These are phyloP conservation scores for Myrmecobius fasciatus DNA, from an alignment of 2,113 vertebrate genomes.

Conservation along the genomic window DNA sequence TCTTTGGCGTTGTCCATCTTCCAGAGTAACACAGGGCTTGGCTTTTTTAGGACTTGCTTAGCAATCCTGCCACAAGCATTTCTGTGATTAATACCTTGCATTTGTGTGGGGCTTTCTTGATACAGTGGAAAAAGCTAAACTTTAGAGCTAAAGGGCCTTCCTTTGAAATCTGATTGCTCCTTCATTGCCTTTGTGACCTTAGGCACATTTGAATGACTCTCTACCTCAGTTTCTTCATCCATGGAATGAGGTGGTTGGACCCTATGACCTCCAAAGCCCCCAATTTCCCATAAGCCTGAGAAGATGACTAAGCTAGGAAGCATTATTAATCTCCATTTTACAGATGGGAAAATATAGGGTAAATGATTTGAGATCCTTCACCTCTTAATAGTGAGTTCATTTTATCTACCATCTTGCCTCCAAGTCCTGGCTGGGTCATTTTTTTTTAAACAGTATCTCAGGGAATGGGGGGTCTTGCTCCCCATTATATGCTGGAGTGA, in stretches of 20 bases:
- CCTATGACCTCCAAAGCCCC: background rate
- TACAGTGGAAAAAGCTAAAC: background rate
- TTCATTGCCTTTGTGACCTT: background rate
- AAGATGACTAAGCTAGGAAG: background rate
- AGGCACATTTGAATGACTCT: background rate
- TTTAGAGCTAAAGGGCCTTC: background rate
- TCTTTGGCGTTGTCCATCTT: background rate
- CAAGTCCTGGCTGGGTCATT: background rate
- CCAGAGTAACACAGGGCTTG: background rate
- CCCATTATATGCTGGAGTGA: background rate
- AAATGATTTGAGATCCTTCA: background rate
- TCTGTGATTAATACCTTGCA: background rate
- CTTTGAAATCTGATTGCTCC: background rate
- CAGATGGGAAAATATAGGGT: background rate
- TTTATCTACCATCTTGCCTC: background rate
- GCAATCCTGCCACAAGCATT: background rate
- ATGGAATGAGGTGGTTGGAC: background rate
- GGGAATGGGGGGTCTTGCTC: background rate
- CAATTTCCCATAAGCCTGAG: background rate
- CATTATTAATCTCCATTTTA: background rate
- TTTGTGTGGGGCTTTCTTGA: background rate
- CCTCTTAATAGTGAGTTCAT: background rate
- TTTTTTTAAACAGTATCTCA: background rate
- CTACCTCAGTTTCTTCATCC: background rate
- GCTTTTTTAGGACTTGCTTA: background rate